Base-by-base conservation (phyloP, 1,140 invertebrate species). In the Drosophila kanapiae region DNA sequence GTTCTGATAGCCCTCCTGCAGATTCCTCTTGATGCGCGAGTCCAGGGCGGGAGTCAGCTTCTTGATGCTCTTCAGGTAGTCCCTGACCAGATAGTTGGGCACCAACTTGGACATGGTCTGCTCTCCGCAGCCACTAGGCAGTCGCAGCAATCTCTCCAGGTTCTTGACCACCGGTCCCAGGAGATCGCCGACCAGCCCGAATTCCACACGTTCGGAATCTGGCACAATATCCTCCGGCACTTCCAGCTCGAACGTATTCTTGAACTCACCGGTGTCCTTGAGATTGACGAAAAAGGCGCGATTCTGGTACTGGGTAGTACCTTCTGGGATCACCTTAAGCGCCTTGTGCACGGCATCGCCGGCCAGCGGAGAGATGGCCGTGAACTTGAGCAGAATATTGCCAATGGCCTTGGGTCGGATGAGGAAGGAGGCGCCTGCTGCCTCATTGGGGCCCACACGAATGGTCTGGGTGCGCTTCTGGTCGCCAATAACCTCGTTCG, bases 61-160 rank as follows among this genome's bases (percentile, higher is more conserved):
- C 11, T 91, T 82, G 33, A 85, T 80, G 64, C 65, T 72, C 58
- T 86, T 85, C 13, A 94, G 78, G 92, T 99, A 99, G 77, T 97
- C 95, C 14, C 97, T 91, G 27, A 98, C 94, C 27, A 98, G 96
- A 86, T 98, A 96, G 92, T 98, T 98, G 6, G 98, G 97, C 18
- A 98, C 97, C 83, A 98, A 96, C 80, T 97, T 97, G 4, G 98
- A 93, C 96, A 99, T 98, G 85, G 98, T 99, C 92, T 99, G 98
- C 94, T 99, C 98, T 23, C 98, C 98, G 93, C 98, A 99, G 4
- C 97, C 98, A 78, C 95, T 97, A 6, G 98, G 98, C 94, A 98
- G 95, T 83, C 94, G 94, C 8, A 99, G 94, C 13, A 99, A 93
- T 59, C 95, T 95, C 27, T 96, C 95, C 31, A 97, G 92, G 91